Evolutionary conservation across 2,888 invertebrate genomes (phyloP).

Genomic region (Antheraea yamamai): DNA sequence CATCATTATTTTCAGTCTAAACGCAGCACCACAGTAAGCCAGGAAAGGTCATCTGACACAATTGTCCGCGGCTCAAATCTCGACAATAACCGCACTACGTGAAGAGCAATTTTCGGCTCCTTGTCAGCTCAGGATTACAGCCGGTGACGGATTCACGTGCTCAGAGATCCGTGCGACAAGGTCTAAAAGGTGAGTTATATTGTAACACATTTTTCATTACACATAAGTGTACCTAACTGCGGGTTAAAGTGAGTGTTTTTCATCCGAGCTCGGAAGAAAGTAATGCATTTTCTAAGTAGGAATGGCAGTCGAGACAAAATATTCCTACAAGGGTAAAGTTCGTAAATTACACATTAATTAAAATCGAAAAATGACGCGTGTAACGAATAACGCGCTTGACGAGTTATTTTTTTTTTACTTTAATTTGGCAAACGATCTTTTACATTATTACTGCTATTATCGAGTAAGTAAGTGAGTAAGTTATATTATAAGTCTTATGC

Average conservation of each 20-base stretch:
- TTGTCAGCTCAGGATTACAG: slow-evolving; percentile 27
- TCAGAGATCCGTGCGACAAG: slow-evolving; percentile 4
- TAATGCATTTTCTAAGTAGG: background rate
- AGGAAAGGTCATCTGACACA: slow-evolving; percentile 47
- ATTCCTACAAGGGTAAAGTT: background rate
- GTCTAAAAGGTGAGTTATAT: slow-evolving; percentile 13
- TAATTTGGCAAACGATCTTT: no score
- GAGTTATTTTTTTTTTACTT: no score
- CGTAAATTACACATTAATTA: background rate
- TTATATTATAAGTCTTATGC: no score
- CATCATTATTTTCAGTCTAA: slow-evolving; percentile 7
- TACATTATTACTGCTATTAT: no score
- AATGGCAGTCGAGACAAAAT: no score
- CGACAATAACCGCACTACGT: slow-evolving; percentile 53
- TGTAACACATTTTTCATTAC: slow-evolving; percentile 6
- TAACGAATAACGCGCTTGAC: no score
- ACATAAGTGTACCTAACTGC: background rate
- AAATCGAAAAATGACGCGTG: background rate
- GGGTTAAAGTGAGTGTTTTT: background rate
- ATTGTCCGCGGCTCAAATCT: slow-evolving; percentile 53
- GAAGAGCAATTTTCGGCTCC: slow-evolving; percentile 47
- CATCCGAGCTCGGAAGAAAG: background rate
- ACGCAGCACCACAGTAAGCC: slow-evolving; percentile 21
- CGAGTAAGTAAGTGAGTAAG: no score
- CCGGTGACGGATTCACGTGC: slow-evolving; percentile 20